Conservation (phyloP, 2,888 invertebrate species). For the Lissocephala sabroskyi region DNA sequence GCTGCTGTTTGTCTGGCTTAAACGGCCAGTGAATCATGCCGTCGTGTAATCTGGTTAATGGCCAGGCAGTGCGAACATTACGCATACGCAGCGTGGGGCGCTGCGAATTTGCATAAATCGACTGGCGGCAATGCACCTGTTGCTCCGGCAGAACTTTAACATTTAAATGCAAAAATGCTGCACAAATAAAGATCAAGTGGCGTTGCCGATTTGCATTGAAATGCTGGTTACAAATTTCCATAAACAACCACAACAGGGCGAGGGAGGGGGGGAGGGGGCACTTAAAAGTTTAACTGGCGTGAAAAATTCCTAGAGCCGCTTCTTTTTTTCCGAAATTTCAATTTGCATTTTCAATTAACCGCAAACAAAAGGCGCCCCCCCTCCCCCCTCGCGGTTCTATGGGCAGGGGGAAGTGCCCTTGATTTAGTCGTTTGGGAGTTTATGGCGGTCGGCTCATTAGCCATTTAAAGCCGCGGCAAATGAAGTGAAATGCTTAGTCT, state of each 20-base stretch:
- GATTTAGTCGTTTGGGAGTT: too few species aligned
- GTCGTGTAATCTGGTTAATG: slow-evolving; percentile 67
- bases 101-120: background rate
- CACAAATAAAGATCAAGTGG: slow-evolving; percentile 10
- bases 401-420: too few species aligned
- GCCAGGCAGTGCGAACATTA: slow-evolving; percentile 28
- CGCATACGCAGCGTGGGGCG: slow-evolving; percentile 17
- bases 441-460: too few species aligned
- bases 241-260: slow-evolving; percentile 20
- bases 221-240: slow-evolving; percentile 37
- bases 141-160: slow-evolving; percentile 8
- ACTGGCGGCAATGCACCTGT: slow-evolving; percentile 22
- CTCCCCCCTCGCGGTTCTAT: too few species aligned
- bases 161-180: background rate
- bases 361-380: background rate
- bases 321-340: slow-evolving; percentile 4
- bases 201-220: slow-evolving; percentile 12
- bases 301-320: too few species aligned
- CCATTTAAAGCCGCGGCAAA: too few species aligned
- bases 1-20: slow-evolving; percentile 41
- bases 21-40: slow-evolving; percentile 58
- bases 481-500: too few species aligned
- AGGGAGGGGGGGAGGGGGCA: too few species aligned
- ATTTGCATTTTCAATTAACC: slow-evolving; percentile 20
- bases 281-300: too few species aligned